A percentile compares a stretch with the other conserved stretches of the same genome.
Evolutionary conservation across 2,888 invertebrate genomes (phyloP).

Genomic region (Dicycla oo): DNA sequence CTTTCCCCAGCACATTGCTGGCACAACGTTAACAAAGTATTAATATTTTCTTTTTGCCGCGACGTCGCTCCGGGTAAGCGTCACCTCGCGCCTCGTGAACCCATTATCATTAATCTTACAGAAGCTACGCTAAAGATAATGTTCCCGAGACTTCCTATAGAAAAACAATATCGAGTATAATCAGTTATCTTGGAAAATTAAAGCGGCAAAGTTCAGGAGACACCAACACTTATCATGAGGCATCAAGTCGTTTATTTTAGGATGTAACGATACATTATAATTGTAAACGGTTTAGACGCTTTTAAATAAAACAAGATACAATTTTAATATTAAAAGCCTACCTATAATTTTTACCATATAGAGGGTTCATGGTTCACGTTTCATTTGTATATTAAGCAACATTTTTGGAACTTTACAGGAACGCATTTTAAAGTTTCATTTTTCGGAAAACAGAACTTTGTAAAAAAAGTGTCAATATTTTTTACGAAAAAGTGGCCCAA

Average conservation of each 20-base stretch:
- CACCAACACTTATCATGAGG: slow-evolving; percentile 63
- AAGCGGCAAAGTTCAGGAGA: slow-evolving; percentile 61
- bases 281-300: slow-evolving; percentile 36
- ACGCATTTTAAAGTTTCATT: too few relatives aligned
- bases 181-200: slow-evolving; percentile 73
- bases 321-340: neutral
- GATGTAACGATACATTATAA: slow-evolving; percentile 55
- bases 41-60: slow-evolving; percentile 78
- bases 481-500: too few relatives aligned
- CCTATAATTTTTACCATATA: too few relatives aligned
- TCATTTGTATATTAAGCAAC: too few relatives aligned
- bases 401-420: too few relatives aligned
- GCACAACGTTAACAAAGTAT: slow-evolving; percentile 72
- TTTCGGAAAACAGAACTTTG: too few relatives aligned
- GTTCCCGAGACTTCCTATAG: slow-evolving; percentile 78
- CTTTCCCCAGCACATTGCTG: slow-evolving; percentile 65
- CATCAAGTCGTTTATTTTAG: slow-evolving; percentile 60
- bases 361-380: too few relatives aligned
- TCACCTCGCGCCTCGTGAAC: slow-evolving; percentile 82
- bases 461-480: too few relatives aligned
- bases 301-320: neutral
- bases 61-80: slow-evolving; percentile 71
- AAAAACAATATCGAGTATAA: slow-evolving; percentile 81
- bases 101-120: slow-evolving; percentile 86
- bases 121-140: slow-evolving; percentile 82